Conservation (phyloP, 2,888 invertebrate species). For the Xestia rhomboidea region DNA sequence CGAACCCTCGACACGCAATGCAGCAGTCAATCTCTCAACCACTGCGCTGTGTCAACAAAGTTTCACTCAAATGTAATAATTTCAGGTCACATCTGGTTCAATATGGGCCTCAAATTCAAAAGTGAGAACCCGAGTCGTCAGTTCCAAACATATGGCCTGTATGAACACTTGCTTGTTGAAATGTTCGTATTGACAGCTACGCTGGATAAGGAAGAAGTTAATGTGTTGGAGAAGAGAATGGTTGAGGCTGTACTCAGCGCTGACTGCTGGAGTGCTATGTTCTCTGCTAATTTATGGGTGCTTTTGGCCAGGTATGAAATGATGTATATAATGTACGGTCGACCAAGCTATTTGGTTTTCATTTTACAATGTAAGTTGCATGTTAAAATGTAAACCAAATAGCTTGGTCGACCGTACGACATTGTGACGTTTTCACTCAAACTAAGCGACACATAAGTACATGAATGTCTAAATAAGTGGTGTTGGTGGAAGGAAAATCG, state of each 20-base stretch:
- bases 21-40: too few relatives aligned
- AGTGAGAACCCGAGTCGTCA: conserved; percentile 48
- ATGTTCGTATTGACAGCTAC: conserved; percentile 71
- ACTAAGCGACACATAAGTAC: background rate
- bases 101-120: conserved; percentile 72
- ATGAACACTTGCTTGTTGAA: conserved; percentile 76
- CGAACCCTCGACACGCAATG: too few relatives aligned
- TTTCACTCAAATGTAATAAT: conserved; percentile 39
- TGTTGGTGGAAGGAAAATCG: too few relatives aligned
- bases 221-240: conserved; percentile 75
- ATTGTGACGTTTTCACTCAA: background rate
- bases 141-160: conserved; percentile 70
- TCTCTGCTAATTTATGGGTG: conserved; percentile 82
- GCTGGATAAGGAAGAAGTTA: conserved; percentile 73
- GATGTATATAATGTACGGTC: background rate
- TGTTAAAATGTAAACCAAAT: too few relatives aligned
- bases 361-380: too few relatives aligned
- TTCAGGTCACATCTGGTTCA: conserved; percentile 81
- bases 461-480: background rate
- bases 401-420: too few relatives aligned
- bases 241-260: conserved; percentile 75
- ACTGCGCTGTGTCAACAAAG: too few relatives aligned
- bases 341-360: too few relatives aligned
- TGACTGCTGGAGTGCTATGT: conserved; percentile 77
- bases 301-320: conserved; percentile 78